Conservation (phyloP, 2,113 vertebrate species). For the Halichoeres trimaculatus region DNA sequence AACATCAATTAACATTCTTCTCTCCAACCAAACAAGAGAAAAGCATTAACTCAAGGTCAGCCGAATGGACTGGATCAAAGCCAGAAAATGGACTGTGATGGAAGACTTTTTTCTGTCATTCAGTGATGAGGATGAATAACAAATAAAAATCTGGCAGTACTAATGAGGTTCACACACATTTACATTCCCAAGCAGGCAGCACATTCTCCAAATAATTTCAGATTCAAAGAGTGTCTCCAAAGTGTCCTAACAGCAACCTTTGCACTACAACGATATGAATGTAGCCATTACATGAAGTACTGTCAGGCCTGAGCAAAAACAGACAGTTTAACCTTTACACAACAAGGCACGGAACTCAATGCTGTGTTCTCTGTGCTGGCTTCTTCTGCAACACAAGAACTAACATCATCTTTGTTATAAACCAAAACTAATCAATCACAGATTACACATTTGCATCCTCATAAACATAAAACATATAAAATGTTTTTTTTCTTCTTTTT, state of each 20-base stretch:
- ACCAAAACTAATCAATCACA: not conserved
- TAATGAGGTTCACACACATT: conserved; percentile 2
- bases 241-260: conserved; percentile 36
- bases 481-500: no score
- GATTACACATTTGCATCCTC: no score
- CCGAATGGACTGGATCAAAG: no score
- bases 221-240: conserved; percentile 25
- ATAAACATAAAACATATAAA: no score
- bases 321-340: conserved; percentile 67
- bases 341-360: conserved; percentile 1
- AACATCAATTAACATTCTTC: not conserved
- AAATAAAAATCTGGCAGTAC: not conserved
- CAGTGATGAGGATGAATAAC: not conserved
- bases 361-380: conserved; percentile 9
- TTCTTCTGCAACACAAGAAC: conserved; percentile 10
- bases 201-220: not conserved
- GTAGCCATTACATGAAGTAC: conserved; percentile 48
- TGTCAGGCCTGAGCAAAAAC: conserved; percentile 36
- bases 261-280: conserved; percentile 54
- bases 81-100: no score
- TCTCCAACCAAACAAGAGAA: not conserved
- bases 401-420: not conserved
- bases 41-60: not conserved
- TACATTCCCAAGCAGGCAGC: not conserved
- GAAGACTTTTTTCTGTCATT: not conserved